Percentiles rank a stretch among this genome's conserved stretches.
phyloP scores from a whole-genome alignment of 2,888 invertebrate species.

The Hypercompe scribonia region DNA sequence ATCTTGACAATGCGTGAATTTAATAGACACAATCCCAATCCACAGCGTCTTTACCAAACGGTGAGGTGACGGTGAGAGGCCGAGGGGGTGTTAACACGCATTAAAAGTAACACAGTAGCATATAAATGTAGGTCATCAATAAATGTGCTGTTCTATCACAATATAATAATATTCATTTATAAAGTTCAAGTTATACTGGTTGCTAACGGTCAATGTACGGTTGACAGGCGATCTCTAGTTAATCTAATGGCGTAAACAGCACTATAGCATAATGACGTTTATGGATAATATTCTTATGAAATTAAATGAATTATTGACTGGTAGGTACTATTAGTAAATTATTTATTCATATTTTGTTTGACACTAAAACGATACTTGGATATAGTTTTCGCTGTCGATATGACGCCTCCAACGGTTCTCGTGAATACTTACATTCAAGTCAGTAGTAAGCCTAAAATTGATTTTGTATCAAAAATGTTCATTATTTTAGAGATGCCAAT shows the following conservation, averaged over 20 bases:
- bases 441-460: conserved; percentile 52
- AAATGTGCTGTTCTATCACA: neutral
- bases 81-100: too few species aligned
- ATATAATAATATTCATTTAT: neutral
- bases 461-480: conserved; percentile 61
- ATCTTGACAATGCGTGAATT: too few species aligned
- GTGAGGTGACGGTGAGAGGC: too few species aligned
- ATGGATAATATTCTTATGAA: conserved; percentile 42
- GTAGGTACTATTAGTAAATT: conserved; percentile 40
- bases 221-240: neutral
- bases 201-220: neutral
- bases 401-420: conserved; percentile 60
- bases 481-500: conserved; percentile 53
- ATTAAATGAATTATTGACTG: conserved; percentile 39
- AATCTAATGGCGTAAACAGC: conserved; percentile 6
- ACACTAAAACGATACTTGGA: conserved; percentile 25
- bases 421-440: conserved; percentile 62
- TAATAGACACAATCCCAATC: too few species aligned
- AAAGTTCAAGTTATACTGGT: neutral
- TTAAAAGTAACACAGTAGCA: too few species aligned
- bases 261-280: conserved; percentile 28
- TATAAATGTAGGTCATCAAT: too few species aligned
- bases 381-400: conserved; percentile 27
- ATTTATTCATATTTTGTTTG: conserved; percentile 17
- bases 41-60: too few species aligned